Evolutionary conservation across 2,797 vertebrate species (phyloP).

Genomic region (Coccyzus lansbergi): DNA sequence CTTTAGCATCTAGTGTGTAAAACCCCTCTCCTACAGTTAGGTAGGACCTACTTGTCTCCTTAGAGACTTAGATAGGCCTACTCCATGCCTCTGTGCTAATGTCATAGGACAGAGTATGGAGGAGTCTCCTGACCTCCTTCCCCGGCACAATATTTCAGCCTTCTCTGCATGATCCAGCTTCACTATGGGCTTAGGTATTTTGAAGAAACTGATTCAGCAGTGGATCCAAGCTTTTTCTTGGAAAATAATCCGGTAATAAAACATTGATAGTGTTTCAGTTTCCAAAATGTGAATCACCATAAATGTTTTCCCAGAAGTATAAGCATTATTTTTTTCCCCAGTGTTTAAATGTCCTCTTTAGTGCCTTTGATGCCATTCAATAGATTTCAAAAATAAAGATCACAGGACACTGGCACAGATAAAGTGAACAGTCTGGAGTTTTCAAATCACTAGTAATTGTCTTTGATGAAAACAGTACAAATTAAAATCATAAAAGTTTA

Average conservation of each 20-base stretch:
- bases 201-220: conserved; percentile 44
- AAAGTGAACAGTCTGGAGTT: background rate
- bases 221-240: conserved; percentile 59
- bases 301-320: conserved; percentile 56
- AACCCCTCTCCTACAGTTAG: background rate
- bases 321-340: background rate
- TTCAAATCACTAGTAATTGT: background rate
- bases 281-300: conserved; percentile 61
- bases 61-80: background rate
- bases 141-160: background rate
- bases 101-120: background rate
- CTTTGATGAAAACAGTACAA: conserved; percentile 15
- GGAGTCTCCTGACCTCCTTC: background rate
- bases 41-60: background rate
- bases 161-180: conserved; percentile 1
- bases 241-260: conserved; percentile 57
- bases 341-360: conserved; percentile 30
- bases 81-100: background rate
- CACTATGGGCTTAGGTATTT: background rate
- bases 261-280: conserved; percentile 24
- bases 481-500: conserved; percentile 39
- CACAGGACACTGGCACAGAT: background rate
- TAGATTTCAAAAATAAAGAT: conserved; percentile 10
- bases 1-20: background rate
- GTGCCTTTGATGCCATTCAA: conserved; percentile 15